Evolutionary conservation across 2,888 invertebrate species (phyloP).

Genomic region (Argynnis bischoffii): DNA sequence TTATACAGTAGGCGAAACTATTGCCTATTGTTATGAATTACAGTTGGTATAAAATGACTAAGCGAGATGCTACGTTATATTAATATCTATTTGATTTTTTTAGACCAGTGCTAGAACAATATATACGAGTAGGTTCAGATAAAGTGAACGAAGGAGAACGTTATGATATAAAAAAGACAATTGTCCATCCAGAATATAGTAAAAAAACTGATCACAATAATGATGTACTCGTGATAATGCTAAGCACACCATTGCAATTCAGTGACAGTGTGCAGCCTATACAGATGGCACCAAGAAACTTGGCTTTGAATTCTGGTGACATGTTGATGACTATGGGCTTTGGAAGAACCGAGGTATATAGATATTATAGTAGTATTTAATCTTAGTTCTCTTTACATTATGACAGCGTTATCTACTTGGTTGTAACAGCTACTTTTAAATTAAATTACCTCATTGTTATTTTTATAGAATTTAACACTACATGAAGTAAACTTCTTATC

Average conservation of each 20-base stretch:
- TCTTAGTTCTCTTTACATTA: no score
- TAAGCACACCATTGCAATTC: background rate
- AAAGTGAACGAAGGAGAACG: constrained; percentile 2
- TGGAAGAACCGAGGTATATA: background rate
- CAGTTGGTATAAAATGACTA: background rate
- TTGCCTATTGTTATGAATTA: background rate
- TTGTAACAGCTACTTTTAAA: no score
- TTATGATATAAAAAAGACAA: constrained; percentile 19
- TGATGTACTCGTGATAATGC: background rate
- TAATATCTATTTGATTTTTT: background rate
- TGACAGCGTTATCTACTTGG: no score
- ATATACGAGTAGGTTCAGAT: constrained; percentile 31
- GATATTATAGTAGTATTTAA: no score
- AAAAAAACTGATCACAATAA: no score
- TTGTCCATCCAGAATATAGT: background rate
- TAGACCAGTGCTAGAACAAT: background rate
- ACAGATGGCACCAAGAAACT: background rate
- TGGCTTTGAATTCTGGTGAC: background rate
- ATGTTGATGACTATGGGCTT: background rate
- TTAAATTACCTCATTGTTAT: no score
- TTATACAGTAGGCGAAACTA: background rate
- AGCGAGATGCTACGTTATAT: no score
- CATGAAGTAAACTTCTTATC: no score
- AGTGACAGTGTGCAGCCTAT: background rate
- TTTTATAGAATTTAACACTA: no score